phyloP scores from a whole-genome alignment of 1,140 invertebrate genomes.

The Eubasilissa regina region DNA sequence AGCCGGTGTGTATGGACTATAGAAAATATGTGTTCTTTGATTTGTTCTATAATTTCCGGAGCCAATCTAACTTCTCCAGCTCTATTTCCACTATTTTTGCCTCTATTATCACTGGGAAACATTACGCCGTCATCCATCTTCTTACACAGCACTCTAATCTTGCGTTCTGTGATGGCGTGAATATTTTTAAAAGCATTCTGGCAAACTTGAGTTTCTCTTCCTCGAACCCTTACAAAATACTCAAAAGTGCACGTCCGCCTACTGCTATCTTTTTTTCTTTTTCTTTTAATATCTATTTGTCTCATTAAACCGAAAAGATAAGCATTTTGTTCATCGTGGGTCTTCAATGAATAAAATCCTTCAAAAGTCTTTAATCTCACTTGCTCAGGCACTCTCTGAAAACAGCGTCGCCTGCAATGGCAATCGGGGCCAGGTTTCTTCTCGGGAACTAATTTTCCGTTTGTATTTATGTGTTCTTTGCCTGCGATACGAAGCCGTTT shows the following conservation, averaged over 20 bases:
- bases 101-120: slow-evolving; percentile 73
- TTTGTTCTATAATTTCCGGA: slow-evolving; percentile 71
- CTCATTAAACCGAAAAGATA: slow-evolving; percentile 75
- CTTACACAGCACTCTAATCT: slow-evolving; percentile 73
- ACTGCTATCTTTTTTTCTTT: slow-evolving; percentile 72
- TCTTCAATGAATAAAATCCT: slow-evolving; percentile 74
- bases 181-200: slow-evolving; percentile 75
- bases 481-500: slow-evolving; percentile 73
- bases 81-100: slow-evolving; percentile 70
- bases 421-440: slow-evolving; percentile 73
- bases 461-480: slow-evolving; percentile 73
- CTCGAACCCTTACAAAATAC: slow-evolving; percentile 73
- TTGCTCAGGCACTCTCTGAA: slow-evolving; percentile 70
- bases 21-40: slow-evolving; percentile 73
- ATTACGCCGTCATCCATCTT: slow-evolving; percentile 75
- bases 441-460: slow-evolving; percentile 71
- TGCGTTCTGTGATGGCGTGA: slow-evolving; percentile 73
- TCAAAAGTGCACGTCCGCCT: slow-evolving; percentile 74
- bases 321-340: slow-evolving; percentile 75
- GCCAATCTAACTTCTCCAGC: slow-evolving; percentile 72
- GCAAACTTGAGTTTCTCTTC: slow-evolving; percentile 74
- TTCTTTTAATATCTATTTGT: slow-evolving; percentile 73
- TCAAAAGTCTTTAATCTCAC: slow-evolving; percentile 72
- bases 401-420: slow-evolving; percentile 72
- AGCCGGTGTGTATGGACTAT: slow-evolving; percentile 72